Evolutionary conservation across 2,797 vertebrate species (phyloP).

Genomic region (Podargus strigoides): DNA sequence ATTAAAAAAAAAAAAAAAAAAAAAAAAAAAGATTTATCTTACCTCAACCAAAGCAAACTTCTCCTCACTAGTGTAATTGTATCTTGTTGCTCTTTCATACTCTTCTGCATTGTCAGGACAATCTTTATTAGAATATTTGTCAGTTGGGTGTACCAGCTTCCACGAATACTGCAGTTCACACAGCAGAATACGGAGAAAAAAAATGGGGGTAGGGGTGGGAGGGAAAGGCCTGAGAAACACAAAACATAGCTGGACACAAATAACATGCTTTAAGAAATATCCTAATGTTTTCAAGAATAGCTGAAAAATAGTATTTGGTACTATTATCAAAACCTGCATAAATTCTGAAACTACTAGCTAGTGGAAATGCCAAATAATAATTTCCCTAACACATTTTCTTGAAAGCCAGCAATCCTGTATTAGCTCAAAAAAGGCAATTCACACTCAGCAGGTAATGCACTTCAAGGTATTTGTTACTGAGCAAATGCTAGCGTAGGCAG

Average conservation of each 20-base stretch:
- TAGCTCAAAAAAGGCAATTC: background rate
- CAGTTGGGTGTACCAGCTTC: constrained; percentile 97
- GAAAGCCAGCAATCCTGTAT: background rate
- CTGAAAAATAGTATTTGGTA: background rate
- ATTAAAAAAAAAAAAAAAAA: no score
- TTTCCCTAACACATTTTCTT: background rate
- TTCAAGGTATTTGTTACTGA: background rate
- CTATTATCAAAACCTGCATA: background rate
- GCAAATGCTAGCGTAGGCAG: background rate
- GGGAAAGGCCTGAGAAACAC: background rate
- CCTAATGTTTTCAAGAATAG: background rate
- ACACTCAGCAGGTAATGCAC: background rate
- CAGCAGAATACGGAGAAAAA: background rate
- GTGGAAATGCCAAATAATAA: background rate
- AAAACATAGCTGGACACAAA: background rate
- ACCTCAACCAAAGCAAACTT: constrained; percentile 98
- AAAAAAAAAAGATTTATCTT: background rate
- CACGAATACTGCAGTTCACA: constrained; percentile 86
- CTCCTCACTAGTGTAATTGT: constrained; percentile 98
- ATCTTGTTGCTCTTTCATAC: constrained; percentile 94
- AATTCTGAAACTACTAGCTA: background rate
- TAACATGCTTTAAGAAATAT: background rate
- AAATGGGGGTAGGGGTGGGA: background rate
- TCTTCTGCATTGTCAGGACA: constrained; percentile 97
- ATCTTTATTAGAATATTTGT: constrained; percentile 99